Conservation (phyloP, 2,113 vertebrate species). For the Spilogale gracilis region DNA sequence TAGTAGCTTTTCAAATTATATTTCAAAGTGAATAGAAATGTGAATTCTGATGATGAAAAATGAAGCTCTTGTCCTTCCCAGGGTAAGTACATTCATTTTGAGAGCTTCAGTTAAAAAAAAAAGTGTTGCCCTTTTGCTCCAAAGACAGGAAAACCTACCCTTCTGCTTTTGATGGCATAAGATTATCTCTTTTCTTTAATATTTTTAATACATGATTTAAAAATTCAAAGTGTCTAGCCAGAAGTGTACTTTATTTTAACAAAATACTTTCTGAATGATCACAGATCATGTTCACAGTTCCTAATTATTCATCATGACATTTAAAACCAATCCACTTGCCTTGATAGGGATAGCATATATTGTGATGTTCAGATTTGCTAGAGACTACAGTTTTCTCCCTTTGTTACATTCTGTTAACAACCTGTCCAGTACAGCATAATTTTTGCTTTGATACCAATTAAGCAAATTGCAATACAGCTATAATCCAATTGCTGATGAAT, state of each 20-base stretch:
- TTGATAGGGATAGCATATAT: conserved; percentile 54
- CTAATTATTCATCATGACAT: conserved; percentile 86
- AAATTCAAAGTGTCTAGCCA: conserved; percentile 50
- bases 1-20: conserved; percentile 74
- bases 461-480: conserved; percentile 65
- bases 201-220: conserved; percentile 70
- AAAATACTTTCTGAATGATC: conserved; percentile 78
- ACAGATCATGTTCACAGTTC: conserved; percentile 76
- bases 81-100: conserved; percentile 54
- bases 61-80: conserved; percentile 39
- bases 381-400: conserved; percentile 75
- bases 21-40: conserved; percentile 73
- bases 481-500: conserved; percentile 72
- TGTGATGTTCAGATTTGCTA: conserved; percentile 72
- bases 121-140: neutral
- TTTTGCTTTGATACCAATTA: conserved; percentile 80
- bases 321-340: conserved; percentile 81
- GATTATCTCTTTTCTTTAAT: conserved; percentile 56
- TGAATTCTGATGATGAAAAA: conserved; percentile 79
- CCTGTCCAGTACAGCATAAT: conserved; percentile 73
- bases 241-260: conserved; percentile 72
- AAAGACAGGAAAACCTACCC: conserved; percentile 54
- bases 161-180: conserved; percentile 52
- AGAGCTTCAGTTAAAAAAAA: neutral
- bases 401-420: conserved; percentile 81